These are phyloP conservation scores for Lichenostomus cassidix DNA, from an alignment of 2,113 vertebrate species.

Conservation along the genomic window DNA sequence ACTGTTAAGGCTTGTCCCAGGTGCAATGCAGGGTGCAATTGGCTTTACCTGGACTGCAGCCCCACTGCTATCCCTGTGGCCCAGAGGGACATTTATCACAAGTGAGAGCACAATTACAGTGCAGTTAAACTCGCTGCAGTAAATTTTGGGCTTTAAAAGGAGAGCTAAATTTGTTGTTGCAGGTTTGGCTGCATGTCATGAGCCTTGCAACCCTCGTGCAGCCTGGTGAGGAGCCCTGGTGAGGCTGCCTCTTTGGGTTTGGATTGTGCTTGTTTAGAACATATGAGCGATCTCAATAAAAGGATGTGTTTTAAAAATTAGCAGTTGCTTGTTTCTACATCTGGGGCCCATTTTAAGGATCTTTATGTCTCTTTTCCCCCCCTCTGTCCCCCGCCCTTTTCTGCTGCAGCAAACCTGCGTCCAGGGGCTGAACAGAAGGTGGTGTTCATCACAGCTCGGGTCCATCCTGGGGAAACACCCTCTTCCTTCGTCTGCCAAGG, in stretches of 20 bases:
- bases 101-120: constrained; percentile 3
- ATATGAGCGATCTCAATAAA: constrained; percentile 13
- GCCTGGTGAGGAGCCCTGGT: neutral
- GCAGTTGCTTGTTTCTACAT: neutral
- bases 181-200: neutral
- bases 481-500: constrained; percentile 98
- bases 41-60: neutral
- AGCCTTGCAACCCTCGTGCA: neutral
- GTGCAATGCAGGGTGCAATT: neutral
- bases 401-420: constrained; percentile 78
- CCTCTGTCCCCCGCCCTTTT: neutral
- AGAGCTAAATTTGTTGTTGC: neutral
- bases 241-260: neutral
- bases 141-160: neutral
- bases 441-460: constrained; percentile 92
- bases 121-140: neutral
- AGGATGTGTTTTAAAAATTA: constrained; percentile 11
- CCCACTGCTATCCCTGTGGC: neutral
- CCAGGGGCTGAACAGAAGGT: constrained; percentile 88
- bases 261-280: neutral
- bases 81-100: constrained; percentile 1
- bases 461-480: constrained; percentile 95
- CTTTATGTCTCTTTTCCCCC: neutral
- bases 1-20: neutral
- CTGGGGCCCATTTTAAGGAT: constrained; percentile 4